Conservation (phyloP, 2,797 vertebrate genomes). For the Sciaenops ocellatus region DNA sequence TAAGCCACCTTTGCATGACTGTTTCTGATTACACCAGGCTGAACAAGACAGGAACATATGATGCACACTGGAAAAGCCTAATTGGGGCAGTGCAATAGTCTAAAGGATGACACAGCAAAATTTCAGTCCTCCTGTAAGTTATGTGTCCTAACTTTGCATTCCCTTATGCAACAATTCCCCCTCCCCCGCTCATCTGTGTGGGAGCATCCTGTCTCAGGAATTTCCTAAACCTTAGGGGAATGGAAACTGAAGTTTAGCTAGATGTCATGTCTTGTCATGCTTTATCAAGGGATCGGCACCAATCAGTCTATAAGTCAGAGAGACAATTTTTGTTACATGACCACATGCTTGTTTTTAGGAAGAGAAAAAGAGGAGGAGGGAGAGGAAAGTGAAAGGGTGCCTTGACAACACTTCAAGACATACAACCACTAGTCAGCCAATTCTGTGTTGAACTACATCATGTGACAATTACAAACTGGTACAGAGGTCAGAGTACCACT, state of each 20-base stretch:
- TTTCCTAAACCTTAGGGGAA: background rate
- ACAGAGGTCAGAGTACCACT: conserved; percentile 25
- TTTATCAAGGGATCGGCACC: background rate
- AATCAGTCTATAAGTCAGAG: background rate
- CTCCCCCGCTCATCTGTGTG: background rate
- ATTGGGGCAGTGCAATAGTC: background rate
- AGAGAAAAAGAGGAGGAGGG: background rate
- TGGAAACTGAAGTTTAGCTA: conserved; percentile 1
- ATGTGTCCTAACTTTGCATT: background rate
- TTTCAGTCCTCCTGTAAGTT: background rate
- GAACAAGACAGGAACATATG: background rate
- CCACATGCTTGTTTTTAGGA: background rate
- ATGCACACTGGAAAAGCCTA: background rate
- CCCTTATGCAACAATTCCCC: background rate
- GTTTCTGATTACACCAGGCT: conserved; percentile 6
- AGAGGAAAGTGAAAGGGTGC: too few species aligned
- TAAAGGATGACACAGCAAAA: background rate
- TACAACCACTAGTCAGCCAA: background rate
- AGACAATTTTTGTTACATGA: background rate
- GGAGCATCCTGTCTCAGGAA: background rate
- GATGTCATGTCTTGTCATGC: too few species aligned
- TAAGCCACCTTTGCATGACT: background rate
- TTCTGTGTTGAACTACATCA: background rate
- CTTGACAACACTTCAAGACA: background rate
- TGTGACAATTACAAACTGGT: background rate